These are phyloP conservation scores for Venustaconcha ellipsiformis DNA, from an alignment of 1,140 invertebrate species.

Conservation along the genomic window DNA sequence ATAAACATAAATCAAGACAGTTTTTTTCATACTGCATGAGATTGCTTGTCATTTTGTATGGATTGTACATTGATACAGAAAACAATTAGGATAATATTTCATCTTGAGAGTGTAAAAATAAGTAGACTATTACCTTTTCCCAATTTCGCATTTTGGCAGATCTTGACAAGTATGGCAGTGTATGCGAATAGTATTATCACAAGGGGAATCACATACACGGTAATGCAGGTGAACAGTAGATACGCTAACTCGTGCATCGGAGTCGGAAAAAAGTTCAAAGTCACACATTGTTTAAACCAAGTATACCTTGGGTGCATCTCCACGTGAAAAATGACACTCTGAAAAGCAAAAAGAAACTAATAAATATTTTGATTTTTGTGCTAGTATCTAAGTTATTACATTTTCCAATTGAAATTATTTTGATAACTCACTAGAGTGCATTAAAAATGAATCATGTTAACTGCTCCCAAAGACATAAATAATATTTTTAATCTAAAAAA, in stretches of 20 bases:
- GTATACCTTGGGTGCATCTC: slow-evolving; percentile 75
- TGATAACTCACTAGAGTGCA: too few relatives aligned
- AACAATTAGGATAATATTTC: too few relatives aligned
- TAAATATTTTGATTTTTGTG: too few relatives aligned
- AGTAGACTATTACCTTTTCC: slow-evolving; percentile 69
- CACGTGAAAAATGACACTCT: slow-evolving; percentile 83
- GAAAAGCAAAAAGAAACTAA: slow-evolving; percentile 45
- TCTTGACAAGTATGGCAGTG: slow-evolving; percentile 83
- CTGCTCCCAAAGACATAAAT: too few relatives aligned
- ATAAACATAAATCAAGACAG: too few relatives aligned
- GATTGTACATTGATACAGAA: too few relatives aligned
- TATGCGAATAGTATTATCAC: slow-evolving; percentile 88
- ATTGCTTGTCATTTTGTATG: too few relatives aligned
- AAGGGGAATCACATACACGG: slow-evolving; percentile 88
- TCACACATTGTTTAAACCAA: slow-evolving; percentile 82
- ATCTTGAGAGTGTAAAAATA: neutral
- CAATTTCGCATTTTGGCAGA: slow-evolving; percentile 77
- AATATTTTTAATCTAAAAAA: too few relatives aligned
- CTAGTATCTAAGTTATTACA: too few relatives aligned
- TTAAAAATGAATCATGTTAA: too few relatives aligned
- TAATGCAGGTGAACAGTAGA: slow-evolving; percentile 80
- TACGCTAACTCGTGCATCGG: slow-evolving; percentile 77
- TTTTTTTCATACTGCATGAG: too few relatives aligned
- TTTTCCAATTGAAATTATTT: too few relatives aligned
- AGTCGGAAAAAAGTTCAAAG: slow-evolving; percentile 78